These are phyloP conservation scores for Endotricha flammealis DNA, from an alignment of 2,888 invertebrate genomes.

Conservation along the genomic window DNA sequence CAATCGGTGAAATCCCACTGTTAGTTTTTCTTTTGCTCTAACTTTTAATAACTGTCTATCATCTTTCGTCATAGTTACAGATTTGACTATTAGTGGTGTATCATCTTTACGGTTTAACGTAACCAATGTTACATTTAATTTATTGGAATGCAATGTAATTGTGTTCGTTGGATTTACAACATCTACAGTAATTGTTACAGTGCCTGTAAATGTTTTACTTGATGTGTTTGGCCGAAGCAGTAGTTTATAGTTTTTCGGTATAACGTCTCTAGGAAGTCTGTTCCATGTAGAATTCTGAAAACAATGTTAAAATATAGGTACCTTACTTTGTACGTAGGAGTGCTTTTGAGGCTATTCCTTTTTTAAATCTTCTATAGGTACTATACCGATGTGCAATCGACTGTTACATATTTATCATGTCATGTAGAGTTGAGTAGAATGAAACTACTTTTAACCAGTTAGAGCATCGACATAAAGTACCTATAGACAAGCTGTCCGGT, in stretches of 20 bases:
- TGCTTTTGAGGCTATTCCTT: no score
- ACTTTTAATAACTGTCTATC: conserved; percentile 58
- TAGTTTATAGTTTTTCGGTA: conserved; percentile 83
- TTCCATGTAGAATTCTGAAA: conserved; percentile 40
- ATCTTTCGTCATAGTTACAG: conserved; percentile 27
- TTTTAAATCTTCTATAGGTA: no score
- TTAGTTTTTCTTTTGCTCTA: conserved; percentile 40
- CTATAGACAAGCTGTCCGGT: no score
- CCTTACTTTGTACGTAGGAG: no score
- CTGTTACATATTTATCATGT: no score
- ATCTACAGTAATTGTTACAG: conserved; percentile 64
- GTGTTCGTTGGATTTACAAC: conserved; percentile 55
- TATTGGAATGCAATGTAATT: conserved; percentile 80
- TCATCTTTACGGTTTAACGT: conserved; percentile 27
- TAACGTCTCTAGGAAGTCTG: conserved; percentile 75
- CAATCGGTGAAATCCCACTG: conserved; percentile 47
- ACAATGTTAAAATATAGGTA: no score
- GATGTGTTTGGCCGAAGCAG: conserved; percentile 81
- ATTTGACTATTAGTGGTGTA: conserved; percentile 22
- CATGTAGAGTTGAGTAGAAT: no score
- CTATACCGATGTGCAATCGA: no score
- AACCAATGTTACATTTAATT: conserved; percentile 64
- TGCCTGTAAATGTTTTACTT: conserved; percentile 76
- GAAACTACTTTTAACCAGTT: no score
- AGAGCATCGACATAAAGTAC: no score